Percentiles rank a stretch among this genome's conserved stretches.
These are phyloP conservation scores for Chloroceryle amazona DNA, from an alignment of 2,797 vertebrate genomes.

Conservation along the genomic window DNA sequence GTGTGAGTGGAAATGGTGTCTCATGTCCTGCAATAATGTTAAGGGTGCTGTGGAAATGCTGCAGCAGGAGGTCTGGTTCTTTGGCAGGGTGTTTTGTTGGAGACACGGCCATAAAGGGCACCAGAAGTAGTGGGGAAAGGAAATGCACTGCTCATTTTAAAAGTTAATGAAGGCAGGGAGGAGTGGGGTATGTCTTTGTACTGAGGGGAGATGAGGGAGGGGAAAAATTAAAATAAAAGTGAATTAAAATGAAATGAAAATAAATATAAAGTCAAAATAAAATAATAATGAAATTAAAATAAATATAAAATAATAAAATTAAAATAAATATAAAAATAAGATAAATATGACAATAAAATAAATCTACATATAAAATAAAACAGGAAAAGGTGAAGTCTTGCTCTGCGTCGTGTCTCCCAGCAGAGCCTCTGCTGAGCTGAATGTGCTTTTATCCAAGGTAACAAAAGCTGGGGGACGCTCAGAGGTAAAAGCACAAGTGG, in stretches of 20 bases:
- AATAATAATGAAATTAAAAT: not conserved
- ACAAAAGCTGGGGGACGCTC: slow-evolving; percentile 38
- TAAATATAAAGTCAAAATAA: too few species aligned
- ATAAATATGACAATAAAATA: not conserved
- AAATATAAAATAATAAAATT: not conserved
- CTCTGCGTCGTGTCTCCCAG: not conserved
- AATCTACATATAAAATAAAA: not conserved
- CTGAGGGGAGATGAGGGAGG: not conserved
- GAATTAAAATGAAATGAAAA: too few species aligned
- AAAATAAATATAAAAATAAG: not conserved
- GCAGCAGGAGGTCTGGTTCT: not conserved
- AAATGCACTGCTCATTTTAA: not conserved
- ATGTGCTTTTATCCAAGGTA: slow-evolving; percentile 56
- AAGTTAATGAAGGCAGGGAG: not conserved
- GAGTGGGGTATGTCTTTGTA: not conserved
- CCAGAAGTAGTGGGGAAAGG: not conserved
- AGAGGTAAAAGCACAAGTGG: slow-evolving; percentile 27
- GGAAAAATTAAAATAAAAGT: accelerated
- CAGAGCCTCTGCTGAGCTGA: not conserved
- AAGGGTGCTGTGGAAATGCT: not conserved
- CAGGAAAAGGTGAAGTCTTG: not conserved
- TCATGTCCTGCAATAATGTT: accelerated
- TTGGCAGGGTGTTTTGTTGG: accelerated
- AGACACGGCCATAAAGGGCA: not conserved
- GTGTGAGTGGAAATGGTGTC: not conserved